phyloP scores from a whole-genome alignment of 2,888 invertebrate species.

The Salticus scenicus region DNA sequence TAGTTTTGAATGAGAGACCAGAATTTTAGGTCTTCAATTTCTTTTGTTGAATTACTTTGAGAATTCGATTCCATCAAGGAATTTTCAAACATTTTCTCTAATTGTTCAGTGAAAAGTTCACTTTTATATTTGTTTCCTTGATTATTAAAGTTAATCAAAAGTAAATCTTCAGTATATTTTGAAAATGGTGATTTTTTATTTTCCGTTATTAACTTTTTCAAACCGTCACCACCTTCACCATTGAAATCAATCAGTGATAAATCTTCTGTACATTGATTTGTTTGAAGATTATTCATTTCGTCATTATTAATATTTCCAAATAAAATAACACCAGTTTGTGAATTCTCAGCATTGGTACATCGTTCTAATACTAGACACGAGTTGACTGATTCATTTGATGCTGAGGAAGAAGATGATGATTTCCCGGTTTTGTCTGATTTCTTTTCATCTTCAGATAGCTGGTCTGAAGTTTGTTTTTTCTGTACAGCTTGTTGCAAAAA shows the following conservation, averaged over 20 bases:
- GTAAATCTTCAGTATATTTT: conserved; percentile 39
- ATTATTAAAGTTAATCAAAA: neutral
- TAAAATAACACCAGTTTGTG: neutral
- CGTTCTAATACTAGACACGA: neutral
- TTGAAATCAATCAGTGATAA: neutral
- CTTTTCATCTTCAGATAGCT: neutral
- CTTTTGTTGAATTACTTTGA: neutral
- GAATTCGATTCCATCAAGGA: neutral
- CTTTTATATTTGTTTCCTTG: neutral
- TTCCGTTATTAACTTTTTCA: neutral
- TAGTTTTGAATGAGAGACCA: conserved; percentile 29
- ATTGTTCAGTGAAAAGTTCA: neutral
- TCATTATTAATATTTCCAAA: neutral
- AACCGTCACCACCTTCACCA: neutral
- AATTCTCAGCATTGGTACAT: neutral
- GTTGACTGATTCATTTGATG: neutral
- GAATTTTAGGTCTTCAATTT: conserved; percentile 9
- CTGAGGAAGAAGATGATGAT: neutral
- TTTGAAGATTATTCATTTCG: neutral
- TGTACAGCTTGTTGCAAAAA: neutral
- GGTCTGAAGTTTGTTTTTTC: neutral
- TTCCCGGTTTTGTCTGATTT: neutral
- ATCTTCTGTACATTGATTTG: neutral
- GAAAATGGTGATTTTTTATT: neutral
- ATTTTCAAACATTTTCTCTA: conserved; percentile 10